Conservation (phyloP, 1,140 invertebrate genomes). For the Apolygus lucorum region DNA sequence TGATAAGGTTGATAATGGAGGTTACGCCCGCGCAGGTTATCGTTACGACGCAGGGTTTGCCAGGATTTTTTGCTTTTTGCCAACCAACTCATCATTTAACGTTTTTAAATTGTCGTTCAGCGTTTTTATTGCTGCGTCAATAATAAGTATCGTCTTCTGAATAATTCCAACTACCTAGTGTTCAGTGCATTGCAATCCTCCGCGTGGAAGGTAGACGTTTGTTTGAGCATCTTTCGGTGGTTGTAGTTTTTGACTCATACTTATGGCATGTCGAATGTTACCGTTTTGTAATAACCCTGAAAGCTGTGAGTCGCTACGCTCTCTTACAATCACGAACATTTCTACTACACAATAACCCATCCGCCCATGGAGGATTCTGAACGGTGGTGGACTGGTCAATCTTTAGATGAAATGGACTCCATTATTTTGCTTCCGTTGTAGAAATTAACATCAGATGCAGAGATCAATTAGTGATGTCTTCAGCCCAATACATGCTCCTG, state of each 20-base stretch:
- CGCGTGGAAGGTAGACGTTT: no score
- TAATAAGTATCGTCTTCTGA: no score
- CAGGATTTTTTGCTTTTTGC: no score
- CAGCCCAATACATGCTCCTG: slow-evolving; percentile 25
- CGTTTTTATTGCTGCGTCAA: no score
- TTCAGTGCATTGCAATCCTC: no score
- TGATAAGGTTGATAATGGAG: no score
- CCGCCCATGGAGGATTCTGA: not conserved
- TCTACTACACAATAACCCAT: not conserved
- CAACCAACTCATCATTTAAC: no score
- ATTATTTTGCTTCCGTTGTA: not conserved
- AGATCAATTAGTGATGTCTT: slow-evolving; percentile 22
- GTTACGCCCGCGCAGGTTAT: no score
- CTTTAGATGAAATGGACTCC: not conserved
- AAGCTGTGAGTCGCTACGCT: not conserved
- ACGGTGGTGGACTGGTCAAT: not conserved
- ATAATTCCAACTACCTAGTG: no score
- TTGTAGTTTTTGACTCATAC: not conserved
- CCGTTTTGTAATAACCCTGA: not conserved
- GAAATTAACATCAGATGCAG: slow-evolving; percentile 16
- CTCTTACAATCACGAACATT: not conserved
- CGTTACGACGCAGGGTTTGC: no score
- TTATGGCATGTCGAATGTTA: not conserved
- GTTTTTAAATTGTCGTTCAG: no score
- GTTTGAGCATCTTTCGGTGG: not conserved